A percentile compares a stretch with the other conserved stretches of the same genome.
These are phyloP conservation scores for Nesospiza acunhae DNA, from an alignment of 2,113 vertebrate species.

Conservation along the genomic window DNA sequence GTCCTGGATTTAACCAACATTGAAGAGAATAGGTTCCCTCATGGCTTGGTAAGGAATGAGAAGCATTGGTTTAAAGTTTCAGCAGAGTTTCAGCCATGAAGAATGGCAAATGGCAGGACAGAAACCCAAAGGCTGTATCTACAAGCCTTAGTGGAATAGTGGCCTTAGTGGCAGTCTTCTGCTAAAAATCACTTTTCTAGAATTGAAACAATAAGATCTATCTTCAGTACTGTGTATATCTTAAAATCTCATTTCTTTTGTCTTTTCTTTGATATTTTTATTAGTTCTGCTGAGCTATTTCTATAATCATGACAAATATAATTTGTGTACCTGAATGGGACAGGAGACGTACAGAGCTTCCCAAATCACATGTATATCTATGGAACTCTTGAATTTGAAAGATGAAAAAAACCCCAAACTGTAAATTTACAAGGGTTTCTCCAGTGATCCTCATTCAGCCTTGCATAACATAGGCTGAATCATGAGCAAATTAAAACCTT, in stretches of 20 bases:
- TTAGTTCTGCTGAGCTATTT: not conserved
- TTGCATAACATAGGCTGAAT: not conserved
- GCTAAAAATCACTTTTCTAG: not conserved
- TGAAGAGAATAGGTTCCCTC: not conserved
- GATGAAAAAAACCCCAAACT: not conserved
- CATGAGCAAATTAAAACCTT: not conserved
- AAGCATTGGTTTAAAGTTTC: not conserved
- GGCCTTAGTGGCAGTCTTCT: not conserved
- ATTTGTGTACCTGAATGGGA: not conserved
- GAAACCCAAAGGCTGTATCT: not conserved
- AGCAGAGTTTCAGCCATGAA: not conserved
- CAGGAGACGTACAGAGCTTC: not conserved
- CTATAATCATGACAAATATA: not conserved
- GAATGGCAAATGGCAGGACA: not conserved
- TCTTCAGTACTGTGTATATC: not conserved
- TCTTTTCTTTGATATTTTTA: not conserved
- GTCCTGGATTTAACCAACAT: not conserved
- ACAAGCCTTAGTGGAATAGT: not conserved
- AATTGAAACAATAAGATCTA: not conserved
- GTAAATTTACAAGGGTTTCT: not conserved
- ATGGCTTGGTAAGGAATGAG: not conserved
- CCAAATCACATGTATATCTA: not conserved
- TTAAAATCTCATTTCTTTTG: not conserved
- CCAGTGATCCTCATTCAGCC: not conserved
- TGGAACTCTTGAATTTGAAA: not conserved